Base-by-base conservation (phyloP, 2,888 invertebrate genomes). In the Morpho achilles region DNA sequence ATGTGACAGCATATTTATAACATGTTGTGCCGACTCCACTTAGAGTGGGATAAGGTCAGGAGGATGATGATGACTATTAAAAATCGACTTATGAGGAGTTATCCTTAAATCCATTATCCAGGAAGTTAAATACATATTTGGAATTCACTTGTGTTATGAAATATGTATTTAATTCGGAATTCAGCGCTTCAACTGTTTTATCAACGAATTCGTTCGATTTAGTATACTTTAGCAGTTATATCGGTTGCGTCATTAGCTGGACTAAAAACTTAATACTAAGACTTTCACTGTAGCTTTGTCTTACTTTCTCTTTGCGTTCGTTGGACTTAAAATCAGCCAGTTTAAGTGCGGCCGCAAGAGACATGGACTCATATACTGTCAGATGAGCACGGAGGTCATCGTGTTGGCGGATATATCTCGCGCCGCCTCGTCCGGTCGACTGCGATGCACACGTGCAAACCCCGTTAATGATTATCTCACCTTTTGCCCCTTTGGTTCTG, bases 361-460 rank as follows among this genome's bases (percentile, higher is more conserved):
- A 92, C 96, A 97, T 96, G 68, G 96, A 93, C 86, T 97, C 96
- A 72, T 94, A 91, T 50, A 96, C 94, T 56, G 96, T 94, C 68
- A 98, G 91, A 71, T 95, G 92, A 40, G 94, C 92, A 64, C 96
- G 92, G 72, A 96, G 83, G 73, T 94, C 91, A 77, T 96, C 95
- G 62, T 96, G 94, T 77, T 97, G 97, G 81, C 96, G 96, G 73
- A 97, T 97, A 87, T 96, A 97, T 69, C 96, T 95, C 1, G 96
- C 96, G 53, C 89, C 89, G 43, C 96, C 92, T 68, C 94, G 93
- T 42, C 94, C 93, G 68, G 94, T 92, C 47, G 94, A 91, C 74
- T 94, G 93, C 2, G 96, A 93, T 50, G 93, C 93, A 70, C 83
- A 84, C 0, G 80, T 76, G 66, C 81, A 79, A 2, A 83, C 71